phyloP scores from a whole-genome alignment of 2,113 vertebrate genomes.

The Gasterosteus aculeatus region DNA sequence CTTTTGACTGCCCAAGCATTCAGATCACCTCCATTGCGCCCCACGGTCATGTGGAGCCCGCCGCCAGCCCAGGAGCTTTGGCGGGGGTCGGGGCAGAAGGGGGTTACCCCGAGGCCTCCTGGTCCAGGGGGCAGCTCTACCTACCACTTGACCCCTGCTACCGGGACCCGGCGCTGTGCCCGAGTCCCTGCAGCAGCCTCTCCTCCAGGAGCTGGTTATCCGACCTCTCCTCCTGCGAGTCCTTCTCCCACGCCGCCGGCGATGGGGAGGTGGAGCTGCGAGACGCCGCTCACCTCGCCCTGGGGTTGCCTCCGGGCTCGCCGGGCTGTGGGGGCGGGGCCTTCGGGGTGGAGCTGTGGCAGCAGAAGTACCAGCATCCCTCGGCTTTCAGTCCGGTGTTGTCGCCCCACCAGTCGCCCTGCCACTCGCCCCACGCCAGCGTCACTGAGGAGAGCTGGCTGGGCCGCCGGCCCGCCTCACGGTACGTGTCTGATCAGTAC shows the following conservation, averaged over 20 bases:
- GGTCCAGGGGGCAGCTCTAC: conserved; percentile 89
- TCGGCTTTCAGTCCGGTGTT: conserved; percentile 83
- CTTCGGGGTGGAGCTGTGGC: conserved; percentile 92
- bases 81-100: conserved; percentile 47
- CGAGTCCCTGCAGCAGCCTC: conserved; percentile 81
- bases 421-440: conserved; percentile 90
- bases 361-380: conserved; percentile 72
- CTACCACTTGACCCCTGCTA: conserved; percentile 91
- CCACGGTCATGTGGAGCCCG: conserved; percentile 62
- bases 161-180: conserved; percentile 82
- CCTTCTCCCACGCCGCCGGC: conserved; percentile 90
- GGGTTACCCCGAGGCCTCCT: conserved; percentile 44
- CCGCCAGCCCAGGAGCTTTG: conserved; percentile 25
- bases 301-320: conserved; percentile 84
- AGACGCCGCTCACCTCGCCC: conserved; percentile 86
- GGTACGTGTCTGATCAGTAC: conserved; percentile 43
- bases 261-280: conserved; percentile 91
- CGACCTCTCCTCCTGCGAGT: conserved; percentile 93
- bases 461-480: conserved; percentile 82
- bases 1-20: conserved; percentile 96
- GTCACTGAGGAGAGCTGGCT: conserved; percentile 96
- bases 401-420: conserved; percentile 85
- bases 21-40: conserved; percentile 93
- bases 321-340: conserved; percentile 74
- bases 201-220: conserved; percentile 83